Conservation (phyloP, 2,888 invertebrate genomes). For the Cheiracanthium punctorium region DNA sequence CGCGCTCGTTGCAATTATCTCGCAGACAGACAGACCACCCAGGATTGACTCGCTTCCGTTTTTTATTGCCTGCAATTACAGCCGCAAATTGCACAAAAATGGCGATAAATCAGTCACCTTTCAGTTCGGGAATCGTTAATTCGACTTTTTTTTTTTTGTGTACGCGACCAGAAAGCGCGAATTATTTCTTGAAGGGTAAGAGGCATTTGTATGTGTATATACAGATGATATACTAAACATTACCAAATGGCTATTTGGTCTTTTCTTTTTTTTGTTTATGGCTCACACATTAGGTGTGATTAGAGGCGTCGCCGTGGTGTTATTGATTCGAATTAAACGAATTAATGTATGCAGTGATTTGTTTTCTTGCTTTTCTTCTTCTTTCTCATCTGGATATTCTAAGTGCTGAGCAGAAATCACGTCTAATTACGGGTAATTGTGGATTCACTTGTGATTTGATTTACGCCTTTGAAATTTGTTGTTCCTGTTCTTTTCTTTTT, state of each 20-base stretch:
- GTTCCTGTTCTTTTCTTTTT: too few relatives aligned
- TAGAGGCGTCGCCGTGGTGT: not conserved
- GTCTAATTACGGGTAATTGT: not conserved
- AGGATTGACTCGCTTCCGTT: not conserved
- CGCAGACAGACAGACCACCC: not conserved
- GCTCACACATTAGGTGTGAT: not conserved
- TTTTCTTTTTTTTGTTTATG: too few relatives aligned
- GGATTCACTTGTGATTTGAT: not conserved
- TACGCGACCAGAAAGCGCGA: not conserved
- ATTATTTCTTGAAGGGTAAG: not conserved
- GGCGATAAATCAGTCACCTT: not conserved
- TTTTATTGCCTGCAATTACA: constrained; percentile 68
- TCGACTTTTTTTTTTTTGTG: too few relatives aligned
- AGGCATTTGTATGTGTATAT: too few relatives aligned
- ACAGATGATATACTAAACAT: too few relatives aligned
- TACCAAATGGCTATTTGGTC: too few relatives aligned
- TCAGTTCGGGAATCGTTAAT: not conserved
- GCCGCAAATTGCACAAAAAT: constrained; percentile 35
- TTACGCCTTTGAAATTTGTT: too few relatives aligned
- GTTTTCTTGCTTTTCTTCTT: not conserved
- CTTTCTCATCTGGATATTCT: not conserved
- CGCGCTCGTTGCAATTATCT: too few relatives aligned
- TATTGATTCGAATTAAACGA: constrained; percentile 8
- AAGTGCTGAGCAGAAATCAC: too few relatives aligned
- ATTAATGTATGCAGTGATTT: not conserved